Conservation (phyloP, 2,888 invertebrate genomes). For the Stenoptilia bipunctidactyla region DNA sequence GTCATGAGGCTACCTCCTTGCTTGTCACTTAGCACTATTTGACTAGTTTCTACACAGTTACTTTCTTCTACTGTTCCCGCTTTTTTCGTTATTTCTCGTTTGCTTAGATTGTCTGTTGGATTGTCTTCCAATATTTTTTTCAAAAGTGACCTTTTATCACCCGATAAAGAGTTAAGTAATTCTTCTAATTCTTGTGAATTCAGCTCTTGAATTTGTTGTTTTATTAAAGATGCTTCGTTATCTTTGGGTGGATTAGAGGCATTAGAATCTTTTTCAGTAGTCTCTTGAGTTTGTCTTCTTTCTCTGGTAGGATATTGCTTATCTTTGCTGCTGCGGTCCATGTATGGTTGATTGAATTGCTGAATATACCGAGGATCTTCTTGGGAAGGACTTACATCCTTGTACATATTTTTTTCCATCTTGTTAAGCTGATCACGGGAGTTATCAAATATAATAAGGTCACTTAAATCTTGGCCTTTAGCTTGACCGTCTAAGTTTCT, state of each 20-base stretch:
- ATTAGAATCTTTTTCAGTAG: constrained; percentile 12
- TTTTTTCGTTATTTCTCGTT: constrained; percentile 61
- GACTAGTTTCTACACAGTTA: constrained; percentile 35
- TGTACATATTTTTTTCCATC: neutral
- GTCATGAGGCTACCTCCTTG: constrained; percentile 31
- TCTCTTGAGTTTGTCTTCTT: constrained; percentile 18
- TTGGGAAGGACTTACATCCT: neutral
- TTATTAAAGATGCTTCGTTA: constrained; percentile 28
- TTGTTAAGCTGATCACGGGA: neutral
- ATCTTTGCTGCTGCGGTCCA: no score
- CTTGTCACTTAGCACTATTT: constrained; percentile 41
- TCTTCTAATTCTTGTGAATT: constrained; percentile 47
- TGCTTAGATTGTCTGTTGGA: constrained; percentile 28
- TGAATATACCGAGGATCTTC: no score
- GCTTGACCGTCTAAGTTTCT: no score
- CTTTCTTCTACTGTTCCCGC: constrained; percentile 48
- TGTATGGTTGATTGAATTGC: no score
- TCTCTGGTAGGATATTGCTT: neutral
- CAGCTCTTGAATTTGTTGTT: constrained; percentile 48
- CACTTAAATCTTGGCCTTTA: neutral
- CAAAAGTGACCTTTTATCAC: constrained; percentile 46
- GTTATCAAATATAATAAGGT: neutral
- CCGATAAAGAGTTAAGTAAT: constrained; percentile 43
- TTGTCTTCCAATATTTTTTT: constrained; percentile 45
- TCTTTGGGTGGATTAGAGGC: constrained; percentile 14